Base-by-base conservation (phyloP, 2,797 vertebrate species). In the Steatocranus sp. region DNA sequence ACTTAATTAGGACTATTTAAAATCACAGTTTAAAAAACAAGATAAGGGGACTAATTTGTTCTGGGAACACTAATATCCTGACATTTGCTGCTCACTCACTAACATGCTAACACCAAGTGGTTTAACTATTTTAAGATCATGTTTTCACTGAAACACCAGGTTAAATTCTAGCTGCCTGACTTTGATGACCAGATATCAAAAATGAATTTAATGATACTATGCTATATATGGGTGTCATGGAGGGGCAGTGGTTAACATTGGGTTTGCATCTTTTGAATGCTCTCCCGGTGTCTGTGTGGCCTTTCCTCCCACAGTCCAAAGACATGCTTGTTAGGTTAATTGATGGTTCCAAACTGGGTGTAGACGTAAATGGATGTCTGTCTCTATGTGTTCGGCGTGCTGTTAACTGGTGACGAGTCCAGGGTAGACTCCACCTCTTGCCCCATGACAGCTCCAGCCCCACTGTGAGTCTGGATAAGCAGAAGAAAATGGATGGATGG, bases 171-270 rank as follows among this genome's bases (percentile, higher is more conserved):
- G 23, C 27, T 18, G 56, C 2, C 23, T 70, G 66, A 25, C 20
- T 43, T 70, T 70, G 38, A 25, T 46, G 9, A 46, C 4, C 38
- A 46, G 0, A 23, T 15, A 27, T 70, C 23, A 43, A 27, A 70
- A 70, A 27, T 46, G 5, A 27, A 70, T 70, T 46, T 7, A 46
- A 70, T 70, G 9, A 18, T 46, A 70, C 15, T 70, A 18, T 0
- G 38, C 38, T 27, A 18, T 10, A 43, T 43, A 43, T 43, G 5
- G 20, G 38, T 43, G 5, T 15, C 38, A 25, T 25, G 63, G 5
- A 43, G 20, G 14, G 6, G 63, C 20, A 41, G 36, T 0, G 0
- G 36, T 0, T 68, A 68, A 15, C n/a, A 25, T 41, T 63, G 58
- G 18, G 18, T 38, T 23, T 2, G 61, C 36, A 68, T 38, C 58